phyloP scores from a whole-genome alignment of 1,140 invertebrate species.

The Heliconius himera region DNA sequence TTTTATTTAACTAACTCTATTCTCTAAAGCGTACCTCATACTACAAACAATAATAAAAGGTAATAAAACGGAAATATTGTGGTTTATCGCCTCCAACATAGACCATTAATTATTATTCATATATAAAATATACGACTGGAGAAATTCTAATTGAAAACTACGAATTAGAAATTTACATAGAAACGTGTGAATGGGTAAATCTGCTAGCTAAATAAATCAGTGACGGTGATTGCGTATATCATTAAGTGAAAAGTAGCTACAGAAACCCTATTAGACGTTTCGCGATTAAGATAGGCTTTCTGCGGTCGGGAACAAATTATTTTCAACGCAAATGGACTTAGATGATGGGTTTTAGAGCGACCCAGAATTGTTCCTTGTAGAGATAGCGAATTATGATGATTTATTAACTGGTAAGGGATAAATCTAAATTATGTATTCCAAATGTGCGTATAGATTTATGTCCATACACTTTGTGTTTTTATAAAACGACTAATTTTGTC shows the following conservation, averaged over 20 bases:
- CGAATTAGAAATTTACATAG: conserved; percentile 53
- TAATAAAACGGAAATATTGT: neutral
- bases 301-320: conserved; percentile 41
- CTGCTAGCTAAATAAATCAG: conserved; percentile 47
- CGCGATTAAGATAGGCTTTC: conserved; percentile 41
- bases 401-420: neutral
- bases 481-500: no score
- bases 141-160: conserved; percentile 49
- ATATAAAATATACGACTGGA: conserved; percentile 23
- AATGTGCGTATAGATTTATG: neutral
- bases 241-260: conserved; percentile 48
- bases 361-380: conserved; percentile 12
- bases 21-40: neutral
- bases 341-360: conserved; percentile 16
- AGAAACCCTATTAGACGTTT: conserved; percentile 40
- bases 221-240: conserved; percentile 46
- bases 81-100: neutral
- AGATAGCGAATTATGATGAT: neutral
- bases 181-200: conserved; percentile 51
- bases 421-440: neutral
- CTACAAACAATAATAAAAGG: neutral
- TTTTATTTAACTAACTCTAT: no score
- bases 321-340: conserved; percentile 33
- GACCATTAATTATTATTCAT: neutral
- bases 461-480: neutral